These are phyloP conservation scores for Noctua janthe DNA, from an alignment of 2,888 invertebrate genomes.

Conservation along the genomic window DNA sequence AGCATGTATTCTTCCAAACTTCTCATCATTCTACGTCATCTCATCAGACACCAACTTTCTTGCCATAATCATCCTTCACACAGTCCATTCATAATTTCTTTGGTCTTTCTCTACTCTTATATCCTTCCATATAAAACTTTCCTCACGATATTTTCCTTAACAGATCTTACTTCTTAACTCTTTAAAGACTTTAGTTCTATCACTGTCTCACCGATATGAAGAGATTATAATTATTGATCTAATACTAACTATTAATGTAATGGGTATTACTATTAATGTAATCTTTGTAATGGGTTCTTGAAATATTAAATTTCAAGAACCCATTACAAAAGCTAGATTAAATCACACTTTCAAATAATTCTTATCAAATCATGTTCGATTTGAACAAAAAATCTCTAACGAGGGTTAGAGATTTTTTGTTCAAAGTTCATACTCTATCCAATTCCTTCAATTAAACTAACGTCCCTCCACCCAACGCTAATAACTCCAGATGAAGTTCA, in stretches of 20 bases:
- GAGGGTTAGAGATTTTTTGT: too few species aligned
- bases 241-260: neutral
- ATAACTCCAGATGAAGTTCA: slow-evolving; percentile 19
- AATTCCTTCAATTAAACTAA: neutral
- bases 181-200: neutral
- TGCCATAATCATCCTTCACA: too few species aligned
- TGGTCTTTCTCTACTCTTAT: too few species aligned
- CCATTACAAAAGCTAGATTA: neutral
- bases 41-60: too few species aligned
- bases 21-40: too few species aligned
- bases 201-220: neutral
- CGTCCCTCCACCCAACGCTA: neutral
- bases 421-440: neutral
- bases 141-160: too few species aligned
- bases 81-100: too few species aligned
- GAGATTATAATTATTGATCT: neutral
- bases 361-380: neutral
- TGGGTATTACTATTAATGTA: too few species aligned
- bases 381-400: neutral
- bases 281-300: too few species aligned
- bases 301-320: neutral
- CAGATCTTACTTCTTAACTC: too few species aligned
- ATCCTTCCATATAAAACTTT: too few species aligned
- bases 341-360: neutral
- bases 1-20: too few species aligned